Percentiles rank a stretch among this genome's conserved stretches.
phyloP scores from a whole-genome alignment of 2,888 invertebrate species.

The Cotesia congregata region DNA sequence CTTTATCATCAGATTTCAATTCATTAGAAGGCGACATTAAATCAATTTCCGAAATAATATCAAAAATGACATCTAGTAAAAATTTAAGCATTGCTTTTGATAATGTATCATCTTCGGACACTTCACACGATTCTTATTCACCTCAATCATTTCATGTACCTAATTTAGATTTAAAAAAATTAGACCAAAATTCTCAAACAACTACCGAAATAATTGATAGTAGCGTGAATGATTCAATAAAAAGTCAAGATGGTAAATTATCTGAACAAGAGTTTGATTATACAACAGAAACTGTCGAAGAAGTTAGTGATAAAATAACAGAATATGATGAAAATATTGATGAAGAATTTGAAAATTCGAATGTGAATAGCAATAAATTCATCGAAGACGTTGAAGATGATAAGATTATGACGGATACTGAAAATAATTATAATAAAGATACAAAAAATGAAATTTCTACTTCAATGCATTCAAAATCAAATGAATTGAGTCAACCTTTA shows the following conservation, averaged over 20 bases:
- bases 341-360: not conserved
- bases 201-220: not conserved
- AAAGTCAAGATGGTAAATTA: not conserved
- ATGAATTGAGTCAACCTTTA: not conserved
- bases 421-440: not conserved
- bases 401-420: not conserved
- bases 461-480: not conserved
- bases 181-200: not conserved
- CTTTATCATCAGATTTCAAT: conserved; percentile 52
- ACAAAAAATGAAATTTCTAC: not conserved
- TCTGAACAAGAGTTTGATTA: not conserved
- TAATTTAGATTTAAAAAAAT: not conserved
- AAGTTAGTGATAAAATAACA: not conserved
- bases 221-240: not conserved
- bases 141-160: not conserved
- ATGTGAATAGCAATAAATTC: not conserved
- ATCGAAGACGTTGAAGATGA: not conserved
- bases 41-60: conserved; percentile 57
- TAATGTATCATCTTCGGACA: conserved; percentile 2
- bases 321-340: not conserved
- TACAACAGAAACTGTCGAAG: not conserved
- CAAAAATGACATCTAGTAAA: conserved; percentile 49
- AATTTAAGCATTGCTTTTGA: conserved; percentile 35
- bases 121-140: not conserved
- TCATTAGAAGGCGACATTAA: conserved; percentile 53